phyloP scores from a whole-genome alignment of 2,888 invertebrate genomes.

The Tromatobia lineatoria region DNA sequence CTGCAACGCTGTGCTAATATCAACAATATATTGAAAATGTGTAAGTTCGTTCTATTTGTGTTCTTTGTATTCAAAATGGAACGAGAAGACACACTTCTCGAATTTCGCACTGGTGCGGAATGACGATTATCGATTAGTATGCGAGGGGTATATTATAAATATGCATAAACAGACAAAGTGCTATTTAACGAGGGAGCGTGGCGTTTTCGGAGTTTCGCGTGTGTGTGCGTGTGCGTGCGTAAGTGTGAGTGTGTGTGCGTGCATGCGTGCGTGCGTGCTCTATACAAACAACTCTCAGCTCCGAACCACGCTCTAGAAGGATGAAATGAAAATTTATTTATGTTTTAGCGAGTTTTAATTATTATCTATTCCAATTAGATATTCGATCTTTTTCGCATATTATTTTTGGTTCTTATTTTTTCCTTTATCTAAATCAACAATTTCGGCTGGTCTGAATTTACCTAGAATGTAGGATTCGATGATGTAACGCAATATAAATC shows the following conservation, averaged over 20 bases:
- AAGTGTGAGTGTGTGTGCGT: constrained; percentile 12
- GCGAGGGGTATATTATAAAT: constrained; percentile 64
- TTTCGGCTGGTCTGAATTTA: constrained; percentile 85
- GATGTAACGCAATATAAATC: constrained; percentile 70
- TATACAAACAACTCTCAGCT: constrained; percentile 33
- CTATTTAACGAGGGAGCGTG: constrained; percentile 77
- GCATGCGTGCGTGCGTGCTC: constrained; percentile 44
- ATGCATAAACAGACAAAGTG: constrained; percentile 75
- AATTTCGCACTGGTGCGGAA: constrained; percentile 81
- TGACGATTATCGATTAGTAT: constrained; percentile 71
- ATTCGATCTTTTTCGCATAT: constrained; percentile 73
- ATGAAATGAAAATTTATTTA: constrained; percentile 80
- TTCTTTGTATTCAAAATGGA: constrained; percentile 64
- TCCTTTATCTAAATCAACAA: constrained; percentile 77
- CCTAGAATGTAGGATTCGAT: constrained; percentile 80
- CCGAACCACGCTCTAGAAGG: constrained; percentile 51
- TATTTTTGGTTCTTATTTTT: constrained; percentile 68
- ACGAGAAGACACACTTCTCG: constrained; percentile 67
- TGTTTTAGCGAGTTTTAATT: constrained; percentile 81
- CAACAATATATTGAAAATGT: constrained; percentile 73
- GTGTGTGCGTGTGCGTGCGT: constrained; percentile 34
- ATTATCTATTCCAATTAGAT: constrained; percentile 77
- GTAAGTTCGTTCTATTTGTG: constrained; percentile 69
- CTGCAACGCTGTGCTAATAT: constrained; percentile 81
- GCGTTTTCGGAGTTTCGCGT: constrained; percentile 47